Evolutionary conservation across 2,888 invertebrate genomes (phyloP), one percentile per base, ranked within the genome.

Genomic region (Drosophila rellima): DNA sequence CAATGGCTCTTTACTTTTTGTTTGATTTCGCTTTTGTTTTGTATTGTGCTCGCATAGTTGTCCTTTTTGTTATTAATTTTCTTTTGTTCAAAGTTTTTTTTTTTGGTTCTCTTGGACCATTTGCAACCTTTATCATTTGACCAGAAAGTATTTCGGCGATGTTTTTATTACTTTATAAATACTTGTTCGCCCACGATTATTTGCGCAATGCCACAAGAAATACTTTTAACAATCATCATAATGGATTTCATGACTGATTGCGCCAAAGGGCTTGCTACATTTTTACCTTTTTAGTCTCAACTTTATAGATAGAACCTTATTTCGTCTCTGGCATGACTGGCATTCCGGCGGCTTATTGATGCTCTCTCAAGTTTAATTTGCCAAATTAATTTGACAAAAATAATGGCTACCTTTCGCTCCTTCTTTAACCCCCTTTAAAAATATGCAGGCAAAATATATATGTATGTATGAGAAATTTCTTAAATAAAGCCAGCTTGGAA

Each of bases 131-230:
- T 81, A 70, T 83, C 74, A 74, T 80, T 68, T 54, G 55, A 72
- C 51, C 62, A 51, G 65, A 68, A 71, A 78, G 67, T 73, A 85
- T 82, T 86, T 82, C 65, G 70, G 56, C 68, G 72, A 86, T 88
- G 84, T 77, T 88, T 89, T 89, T 90, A 89, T 89, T 89, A 80
- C 89, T 89, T 89, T 88, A 80, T 78, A 89, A 89, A 90, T 90
- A 88, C 90, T 90, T 78, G 70, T 47, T 62, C 51, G 74, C 48
- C 70, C 61, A 73, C 72, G 74, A 85, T 79, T 88, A 77, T 83
- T 81, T 73, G 59, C 44, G 59, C 69, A 73, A 83, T 83, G 73
- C 70, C 74, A 56, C 62, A 64, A 50, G 70, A 80, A 86, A 83
- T 80, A 78, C 81, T 80, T 75, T 54, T 23, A 64, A 52, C 69